Percentiles rank a stretch among this genome's conserved stretches.
phyloP scores from a whole-genome alignment of 2,888 invertebrate species.

The Heterodera filipjevi region DNA sequence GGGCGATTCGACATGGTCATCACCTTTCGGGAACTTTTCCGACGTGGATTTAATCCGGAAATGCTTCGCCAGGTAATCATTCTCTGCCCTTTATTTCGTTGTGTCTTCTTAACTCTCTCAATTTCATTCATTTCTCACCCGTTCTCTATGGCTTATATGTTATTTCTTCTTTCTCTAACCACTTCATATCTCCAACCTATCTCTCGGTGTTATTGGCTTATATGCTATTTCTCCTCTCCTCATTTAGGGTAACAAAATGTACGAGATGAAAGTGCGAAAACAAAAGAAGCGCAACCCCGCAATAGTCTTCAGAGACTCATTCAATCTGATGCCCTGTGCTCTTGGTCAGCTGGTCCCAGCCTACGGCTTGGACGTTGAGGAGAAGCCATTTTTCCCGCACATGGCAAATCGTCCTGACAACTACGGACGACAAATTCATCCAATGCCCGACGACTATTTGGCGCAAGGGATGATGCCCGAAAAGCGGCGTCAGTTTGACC shows the following conservation, averaged over 20 bases:
- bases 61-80: slow-evolving; percentile 1
- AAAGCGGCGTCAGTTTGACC: slow-evolving; percentile 12
- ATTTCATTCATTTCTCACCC: no score
- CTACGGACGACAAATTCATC: neutral
- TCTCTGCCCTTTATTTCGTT: no score
- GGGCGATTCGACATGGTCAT: slow-evolving; percentile 19
- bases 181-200: no score
- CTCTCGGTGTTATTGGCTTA: no score
- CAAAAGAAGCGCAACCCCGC: neutral
- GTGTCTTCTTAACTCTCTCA: no score
- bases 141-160: no score
- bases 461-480: slow-evolving; percentile 21
- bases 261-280: neutral
- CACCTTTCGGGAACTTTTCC: neutral
- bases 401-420: slow-evolving; percentile 17
- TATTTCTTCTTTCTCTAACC: no score
- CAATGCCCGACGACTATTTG: neutral
- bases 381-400: slow-evolving; percentile 32
- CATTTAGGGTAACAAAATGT: slow-evolving; percentile 13
- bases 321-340: slow-evolving; percentile 17
- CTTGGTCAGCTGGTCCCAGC: neutral
- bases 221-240: neutral
- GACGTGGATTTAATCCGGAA: neutral
- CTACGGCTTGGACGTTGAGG: slow-evolving; percentile 28
- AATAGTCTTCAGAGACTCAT: slow-evolving; percentile 15